Conservation (phyloP, 2,113 vertebrate species). For the Agelaius phoeniceus region DNA sequence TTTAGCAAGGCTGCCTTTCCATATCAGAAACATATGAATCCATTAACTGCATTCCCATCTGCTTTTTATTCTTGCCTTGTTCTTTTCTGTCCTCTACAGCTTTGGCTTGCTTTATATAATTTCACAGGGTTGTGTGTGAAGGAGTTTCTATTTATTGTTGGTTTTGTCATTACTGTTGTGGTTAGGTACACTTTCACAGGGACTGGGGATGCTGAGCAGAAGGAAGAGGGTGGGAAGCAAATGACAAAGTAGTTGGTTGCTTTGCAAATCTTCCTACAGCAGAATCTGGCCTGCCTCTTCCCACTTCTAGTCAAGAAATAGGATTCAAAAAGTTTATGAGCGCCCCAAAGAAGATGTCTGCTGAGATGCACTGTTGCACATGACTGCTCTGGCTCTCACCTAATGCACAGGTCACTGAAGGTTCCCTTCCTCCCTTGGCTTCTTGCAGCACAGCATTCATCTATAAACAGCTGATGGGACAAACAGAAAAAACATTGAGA, state of each 20-base stretch:
- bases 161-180: neutral
- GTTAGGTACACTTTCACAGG: neutral
- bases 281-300: neutral
- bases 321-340: neutral
- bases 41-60: neutral
- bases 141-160: neutral
- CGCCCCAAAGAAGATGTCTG: neutral
- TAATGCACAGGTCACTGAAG: neutral
- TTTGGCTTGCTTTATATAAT: neutral
- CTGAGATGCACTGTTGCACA: rapidly evolving
- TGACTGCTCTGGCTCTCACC: neutral
- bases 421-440: neutral
- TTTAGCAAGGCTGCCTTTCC: neutral
- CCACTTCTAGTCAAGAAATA: neutral
- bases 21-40: neutral
- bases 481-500: neutral
- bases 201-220: neutral
- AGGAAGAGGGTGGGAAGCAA: neutral
- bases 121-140: neutral
- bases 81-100: neutral
- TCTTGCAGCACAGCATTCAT: neutral
- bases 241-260: neutral
- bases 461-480: neutral
- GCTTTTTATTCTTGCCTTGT: neutral
- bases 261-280: neutral